Percentiles rank a stretch among this genome's conserved stretches.
phyloP scores from a whole-genome alignment of 2,113 vertebrate genomes.

The Mirounga angustirostris region DNA sequence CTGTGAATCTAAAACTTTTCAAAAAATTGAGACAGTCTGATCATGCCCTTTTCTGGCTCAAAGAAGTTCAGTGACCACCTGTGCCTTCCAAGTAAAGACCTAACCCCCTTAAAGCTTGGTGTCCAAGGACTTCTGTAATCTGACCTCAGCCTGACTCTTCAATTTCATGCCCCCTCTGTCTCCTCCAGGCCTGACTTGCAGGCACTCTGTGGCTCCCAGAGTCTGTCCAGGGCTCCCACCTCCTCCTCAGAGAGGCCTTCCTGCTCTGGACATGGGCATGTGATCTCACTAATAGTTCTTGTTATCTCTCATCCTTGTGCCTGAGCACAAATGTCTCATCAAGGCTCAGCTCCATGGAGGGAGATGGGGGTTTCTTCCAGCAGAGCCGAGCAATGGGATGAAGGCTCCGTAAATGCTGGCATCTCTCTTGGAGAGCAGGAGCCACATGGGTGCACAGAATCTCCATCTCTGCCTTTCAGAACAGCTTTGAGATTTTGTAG shows the following conservation, averaged over 20 bases:
- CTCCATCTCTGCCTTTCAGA: not conserved
- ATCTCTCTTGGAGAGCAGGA: not conserved
- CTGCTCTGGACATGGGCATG: not conserved
- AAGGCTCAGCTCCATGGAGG: not conserved
- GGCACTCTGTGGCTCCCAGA: not conserved
- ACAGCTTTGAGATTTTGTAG: conserved; percentile 26
- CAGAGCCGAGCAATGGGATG: not conserved
- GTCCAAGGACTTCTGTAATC: not conserved
- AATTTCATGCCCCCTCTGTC: not conserved
- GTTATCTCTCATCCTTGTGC: not conserved
- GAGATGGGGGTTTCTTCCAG: not conserved
- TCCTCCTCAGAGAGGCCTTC: not conserved
- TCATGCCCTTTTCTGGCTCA: conserved; percentile 2
- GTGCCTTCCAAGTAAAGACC: conserved; percentile 4
- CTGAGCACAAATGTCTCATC: not conserved
- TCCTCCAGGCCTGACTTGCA: not conserved
- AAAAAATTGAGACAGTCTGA: not conserved
- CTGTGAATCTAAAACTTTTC: not conserved
- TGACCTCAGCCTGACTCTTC: not conserved
- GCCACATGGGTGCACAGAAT: not conserved
- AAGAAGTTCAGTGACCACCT: not conserved
- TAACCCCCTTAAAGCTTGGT: not conserved
- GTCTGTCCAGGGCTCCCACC: not conserved
- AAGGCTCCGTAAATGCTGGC: conserved; percentile 2
- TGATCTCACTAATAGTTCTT: not conserved